Base-by-base conservation (phyloP, 2,888 invertebrate species). In the Pediacus dermestoides region DNA sequence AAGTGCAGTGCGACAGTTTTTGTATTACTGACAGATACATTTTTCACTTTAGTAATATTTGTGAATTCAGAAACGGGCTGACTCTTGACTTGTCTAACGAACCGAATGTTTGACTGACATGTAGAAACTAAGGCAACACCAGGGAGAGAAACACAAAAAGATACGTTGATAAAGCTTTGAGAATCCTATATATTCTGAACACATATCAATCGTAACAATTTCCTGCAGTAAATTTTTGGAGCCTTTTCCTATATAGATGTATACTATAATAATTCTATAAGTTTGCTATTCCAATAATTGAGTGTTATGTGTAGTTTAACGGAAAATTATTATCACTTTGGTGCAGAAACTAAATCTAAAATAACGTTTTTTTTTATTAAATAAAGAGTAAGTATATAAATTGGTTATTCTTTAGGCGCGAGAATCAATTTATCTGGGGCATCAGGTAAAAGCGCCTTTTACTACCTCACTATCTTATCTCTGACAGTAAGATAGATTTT, bases 21-120 rank as follows among this genome's bases (percentile, higher is more conserved):
- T 28, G 4, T 28, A 28, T 28, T 23, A 33, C 16, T 22, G 33
- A 33, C 33, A 22, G 18, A 33, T 33, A 33, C 33, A 33, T 33
- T 33, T 33, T 33, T 33, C 33, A 33, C 21, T 16, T 23, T 22
- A 7, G 16, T 23, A 33, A 33, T 33, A 33, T 33, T 33, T 33
- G 33, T 23, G 21, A 33, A 33, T 33, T 18, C 22, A 22, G 33
- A 18, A 21, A 22, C 33, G 12, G 23, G 22, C 12, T 44, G 41
- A 43, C 50, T 39, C 51, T 50, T 54, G 57, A 57, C 59, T 59
- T 61, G 60, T 57, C 51, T 63, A 63, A 63, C 63, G 63, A 63
- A 63, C 63, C 58, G 63, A 60, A 52, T 44, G 45, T 52, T 55
- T 60, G 57, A 56, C 56, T 59, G 57, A 58, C 58, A 28, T 14